Base-by-base conservation (phyloP, 2,888 invertebrate species). In the Notocelia uddmanniana region DNA sequence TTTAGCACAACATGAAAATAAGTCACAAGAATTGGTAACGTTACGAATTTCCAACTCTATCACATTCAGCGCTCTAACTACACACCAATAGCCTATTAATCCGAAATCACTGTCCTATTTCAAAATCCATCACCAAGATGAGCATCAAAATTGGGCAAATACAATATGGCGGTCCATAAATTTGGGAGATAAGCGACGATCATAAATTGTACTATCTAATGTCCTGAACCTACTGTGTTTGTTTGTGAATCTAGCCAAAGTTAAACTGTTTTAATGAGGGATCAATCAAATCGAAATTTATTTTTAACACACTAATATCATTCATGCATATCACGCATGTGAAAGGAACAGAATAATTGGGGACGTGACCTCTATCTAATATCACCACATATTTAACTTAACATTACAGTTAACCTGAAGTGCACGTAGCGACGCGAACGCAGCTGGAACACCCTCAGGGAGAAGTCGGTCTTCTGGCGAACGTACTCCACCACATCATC, bases 101-200 rank as follows among this genome's bases (percentile, higher is more conserved):
- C 54, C 11, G 15, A 19, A n/a, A 23, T 54, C 54, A 26, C 21
- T 23, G 45, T 45, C 18, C 23, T 11, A 62, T 62, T 62, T 62
- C 48, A 62, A 62, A 62, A 48, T 18, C 59, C 59, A 15, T 19
- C 62, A 31, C 31, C 31, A 31, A 31, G 26, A 62, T 62, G 62
- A 26, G 48, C 62, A 48, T 62, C 62, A 62, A 62, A 62, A 62
- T 62, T 26, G 48, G n/a, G 26, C 62, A 26, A 6, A 45, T 48
- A 9, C 26, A 62, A 62, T 48, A 62, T 62, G 62, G 62, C 62
- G 26, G 26, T 23, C 45, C 62, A 48, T 62, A 62, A 62, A 62
- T 59, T 59, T 15, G 13, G 1, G 13, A 41, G 59, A 59, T 59
- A 59, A 59, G 59, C 59, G 59, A 6, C 1, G 21, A 41, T 41